Conservation (phyloP, 2,888 invertebrate species). For the Latrodectus hesperus region DNA sequence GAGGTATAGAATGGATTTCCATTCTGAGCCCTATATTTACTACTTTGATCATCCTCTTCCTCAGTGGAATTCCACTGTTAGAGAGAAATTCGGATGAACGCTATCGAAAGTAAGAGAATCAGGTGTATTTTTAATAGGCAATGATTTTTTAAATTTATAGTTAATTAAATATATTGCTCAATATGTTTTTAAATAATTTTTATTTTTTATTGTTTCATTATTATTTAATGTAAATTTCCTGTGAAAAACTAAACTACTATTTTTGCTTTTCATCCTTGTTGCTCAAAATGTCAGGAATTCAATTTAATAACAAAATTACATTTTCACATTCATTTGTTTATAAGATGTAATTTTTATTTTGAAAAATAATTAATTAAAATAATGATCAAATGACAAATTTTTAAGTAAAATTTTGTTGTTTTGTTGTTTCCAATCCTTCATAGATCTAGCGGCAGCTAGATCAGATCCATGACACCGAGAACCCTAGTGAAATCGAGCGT, state of each 20-base stretch:
- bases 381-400: too few relatives aligned
- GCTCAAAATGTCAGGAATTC: too few relatives aligned
- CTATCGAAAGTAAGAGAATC: slow-evolving; percentile 35
- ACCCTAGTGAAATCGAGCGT: too few relatives aligned
- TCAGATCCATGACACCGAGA: too few relatives aligned
- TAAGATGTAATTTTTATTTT: neutral
- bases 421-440: too few relatives aligned
- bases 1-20: slow-evolving; percentile 45
- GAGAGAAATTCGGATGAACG: slow-evolving; percentile 71
- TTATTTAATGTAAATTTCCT: neutral
- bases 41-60: slow-evolving; percentile 73
- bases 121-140: neutral
- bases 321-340: neutral
- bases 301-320: too few relatives aligned
- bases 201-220: neutral
- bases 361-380: too few relatives aligned
- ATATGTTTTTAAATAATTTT: neutral
- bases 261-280: too few relatives aligned
- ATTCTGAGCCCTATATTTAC: slow-evolving; percentile 73
- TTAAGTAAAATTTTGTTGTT: too few relatives aligned
- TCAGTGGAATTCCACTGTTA: slow-evolving; percentile 75
- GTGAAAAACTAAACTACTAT: neutral
- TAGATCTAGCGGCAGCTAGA: too few relatives aligned
- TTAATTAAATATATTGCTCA: neutral
- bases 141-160: neutral